Evolutionary conservation across 2,113 vertebrate species (phyloP).

Genomic region (Hippocampus comes): DNA sequence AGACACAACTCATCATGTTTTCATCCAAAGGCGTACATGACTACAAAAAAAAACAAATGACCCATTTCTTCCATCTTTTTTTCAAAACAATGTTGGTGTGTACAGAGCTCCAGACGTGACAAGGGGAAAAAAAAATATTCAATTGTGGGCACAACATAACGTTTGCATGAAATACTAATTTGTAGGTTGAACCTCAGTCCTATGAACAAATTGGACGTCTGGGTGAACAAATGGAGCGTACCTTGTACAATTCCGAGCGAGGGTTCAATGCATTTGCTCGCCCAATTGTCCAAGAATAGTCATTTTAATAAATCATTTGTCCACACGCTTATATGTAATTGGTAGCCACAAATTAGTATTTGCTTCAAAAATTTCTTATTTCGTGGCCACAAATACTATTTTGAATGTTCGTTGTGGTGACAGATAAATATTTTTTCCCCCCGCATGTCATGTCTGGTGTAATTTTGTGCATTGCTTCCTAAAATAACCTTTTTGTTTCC

Average conservation of each 20-base stretch:
- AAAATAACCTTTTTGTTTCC: conserved; percentile 7
- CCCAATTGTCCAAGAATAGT: neutral
- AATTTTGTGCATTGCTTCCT: conserved; percentile 9
- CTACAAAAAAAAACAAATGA: conserved; percentile 16
- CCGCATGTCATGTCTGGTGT: neutral
- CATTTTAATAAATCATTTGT: neutral
- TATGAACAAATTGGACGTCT: neutral
- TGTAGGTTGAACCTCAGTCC: neutral
- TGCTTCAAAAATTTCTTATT: neutral
- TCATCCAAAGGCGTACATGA: conserved; percentile 46
- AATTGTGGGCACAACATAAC: neutral
- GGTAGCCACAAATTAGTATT: neutral
- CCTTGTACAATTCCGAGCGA: neutral
- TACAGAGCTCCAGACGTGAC: neutral
- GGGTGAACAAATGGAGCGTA: neutral
- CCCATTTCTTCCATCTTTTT: conserved; percentile 10
- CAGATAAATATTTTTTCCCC: no score
- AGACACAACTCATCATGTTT: conserved; percentile 19
- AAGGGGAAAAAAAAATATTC: neutral
- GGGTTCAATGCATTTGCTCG: neutral
- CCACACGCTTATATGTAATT: neutral
- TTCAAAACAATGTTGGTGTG: neutral
- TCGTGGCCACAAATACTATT: neutral
- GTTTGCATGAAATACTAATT: neutral
- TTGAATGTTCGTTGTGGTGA: neutral